phyloP scores from a whole-genome alignment of 1,140 invertebrate genomes.

The Propsilocerus akamusi region DNA sequence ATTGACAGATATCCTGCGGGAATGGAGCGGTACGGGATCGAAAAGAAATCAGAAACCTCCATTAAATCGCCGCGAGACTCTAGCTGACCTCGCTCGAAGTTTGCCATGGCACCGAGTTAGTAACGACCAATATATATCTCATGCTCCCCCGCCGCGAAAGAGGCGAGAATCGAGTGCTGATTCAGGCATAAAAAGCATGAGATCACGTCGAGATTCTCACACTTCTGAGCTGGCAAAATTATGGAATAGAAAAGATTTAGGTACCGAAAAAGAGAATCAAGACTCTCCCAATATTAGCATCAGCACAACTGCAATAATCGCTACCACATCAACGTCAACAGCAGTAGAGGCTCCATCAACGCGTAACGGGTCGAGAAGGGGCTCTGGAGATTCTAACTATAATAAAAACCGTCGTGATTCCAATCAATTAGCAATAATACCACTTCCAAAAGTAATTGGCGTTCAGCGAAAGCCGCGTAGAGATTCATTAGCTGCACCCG shows the following conservation, averaged over 20 bases:
- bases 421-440: slow-evolving; percentile 24
- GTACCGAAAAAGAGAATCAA: slow-evolving; percentile 17
- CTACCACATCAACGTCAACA: not conserved
- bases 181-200: slow-evolving; percentile 59
- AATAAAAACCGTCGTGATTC: slow-evolving; percentile 42
- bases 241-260: slow-evolving; percentile 39
- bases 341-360: slow-evolving; percentile 11
- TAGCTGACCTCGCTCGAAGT: slow-evolving; percentile 60
- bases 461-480: slow-evolving; percentile 42
- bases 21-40: slow-evolving; percentile 58
- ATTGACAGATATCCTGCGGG: slow-evolving; percentile 66
- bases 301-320: slow-evolving; percentile 13
- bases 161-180: slow-evolving; percentile 64
- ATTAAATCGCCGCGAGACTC: slow-evolving; percentile 58
- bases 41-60: slow-evolving; percentile 41
- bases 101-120: slow-evolving; percentile 42
- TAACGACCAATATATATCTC: slow-evolving; percentile 29
- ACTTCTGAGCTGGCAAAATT: slow-evolving; percentile 50
- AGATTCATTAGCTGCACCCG: slow-evolving; percentile 34
- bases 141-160: slow-evolving; percentile 36
- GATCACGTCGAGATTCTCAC: slow-evolving; percentile 49
- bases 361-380: slow-evolving; percentile 28
- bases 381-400: slow-evolving; percentile 39
- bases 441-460: slow-evolving; percentile 36
- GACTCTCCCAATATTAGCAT: slow-evolving; percentile 6